A percentile compares a stretch with the other conserved stretches of the same genome.
These are phyloP conservation scores for Polypterus bichir DNA, from an alignment of 2,113 vertebrate species.

Conservation along the genomic window DNA sequence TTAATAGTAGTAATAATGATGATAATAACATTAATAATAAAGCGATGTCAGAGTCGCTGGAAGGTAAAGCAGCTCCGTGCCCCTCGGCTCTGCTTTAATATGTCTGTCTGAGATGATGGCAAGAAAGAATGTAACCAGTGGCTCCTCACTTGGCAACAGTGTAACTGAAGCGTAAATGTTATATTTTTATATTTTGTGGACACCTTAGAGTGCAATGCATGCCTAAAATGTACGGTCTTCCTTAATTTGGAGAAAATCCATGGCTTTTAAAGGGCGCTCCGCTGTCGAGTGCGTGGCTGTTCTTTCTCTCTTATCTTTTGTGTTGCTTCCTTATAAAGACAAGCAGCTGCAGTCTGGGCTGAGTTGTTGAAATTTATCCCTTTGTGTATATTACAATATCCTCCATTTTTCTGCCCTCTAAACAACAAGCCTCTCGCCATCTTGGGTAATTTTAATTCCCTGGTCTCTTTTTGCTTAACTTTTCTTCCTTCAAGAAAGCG, in stretches of 20 bases:
- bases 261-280: slow-evolving; percentile 17
- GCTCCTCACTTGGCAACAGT: slow-evolving; percentile 38
- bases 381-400: slow-evolving; percentile 99
- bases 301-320: slow-evolving; percentile 47
- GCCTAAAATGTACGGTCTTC: slow-evolving; percentile 8
- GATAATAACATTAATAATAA: slow-evolving; percentile 12
- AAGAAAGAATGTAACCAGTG: slow-evolving; percentile 28
- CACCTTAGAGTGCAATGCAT: slow-evolving; percentile 6
- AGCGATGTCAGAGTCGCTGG: slow-evolving; percentile 28
- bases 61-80: slow-evolving; percentile 27
- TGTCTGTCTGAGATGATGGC: slow-evolving; percentile 36
- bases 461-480: slow-evolving; percentile 24
- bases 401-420: slow-evolving; percentile 96
- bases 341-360: slow-evolving; percentile 62
- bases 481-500: slow-evolving; percentile 32
- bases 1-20: too few relatives aligned
- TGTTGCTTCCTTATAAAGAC: slow-evolving; percentile 59
- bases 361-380: slow-evolving; percentile 87
- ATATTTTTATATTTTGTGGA: slow-evolving; percentile 9
- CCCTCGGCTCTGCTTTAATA: slow-evolving; percentile 40
- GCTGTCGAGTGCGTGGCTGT: slow-evolving; percentile 15
- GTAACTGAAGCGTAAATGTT: slow-evolving; percentile 24
- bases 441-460: slow-evolving; percentile 83
- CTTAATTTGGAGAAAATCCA: slow-evolving; percentile 6
- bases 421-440: slow-evolving; percentile 99